Evolutionary conservation across 2,888 invertebrate species (phyloP), one percentile per base, ranked within the genome.

Genomic region (Calliphora vomitoria): DNA sequence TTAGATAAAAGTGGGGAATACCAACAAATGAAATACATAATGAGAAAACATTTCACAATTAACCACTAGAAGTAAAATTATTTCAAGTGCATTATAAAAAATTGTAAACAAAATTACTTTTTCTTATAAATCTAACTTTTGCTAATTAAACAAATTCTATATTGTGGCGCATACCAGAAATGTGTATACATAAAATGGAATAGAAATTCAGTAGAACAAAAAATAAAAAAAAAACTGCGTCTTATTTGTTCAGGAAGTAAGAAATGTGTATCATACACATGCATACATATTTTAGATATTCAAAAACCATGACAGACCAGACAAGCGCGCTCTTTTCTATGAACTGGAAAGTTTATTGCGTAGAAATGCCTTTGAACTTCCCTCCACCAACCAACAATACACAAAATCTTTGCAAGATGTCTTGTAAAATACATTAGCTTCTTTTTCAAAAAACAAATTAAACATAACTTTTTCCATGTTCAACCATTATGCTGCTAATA

Each of bases 231-330:
- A n/a, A 50, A n/a, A 0, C 5, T 50, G 4, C 13, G 4, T n/a
- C n/a, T 50, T 50, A n/a, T 50, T 50, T 50, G n/a, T 50, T 15
- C 50, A 50, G n/a, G 50, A 50, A 50, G 44, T 44, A 50, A 13
- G 10, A 44, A 10, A 44, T 13, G 13, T 44, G 10, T 13, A 44
- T 13, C 3, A 44, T 44, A 44, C 50, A 50, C 5, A 50, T 50
- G 50, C n/a, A 50, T 50, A 50, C 50, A 50, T n/a, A 50, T 50
- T 50, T n/a, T 50, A 50, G 15, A 50, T n/a, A 50, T 50, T 50
- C 15, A 58, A 58, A 58, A 58, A 20, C 3, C 25, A 25, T 13
- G 58, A 13, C 58, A 10, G 58, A 58, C 10, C 20, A 55, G 20
- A 55, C 25, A 25, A 58, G 58, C 58, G 58, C 58, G 10, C 25